phyloP scores from a whole-genome alignment of 2,113 vertebrate species.

The Percopsis transmontana region DNA sequence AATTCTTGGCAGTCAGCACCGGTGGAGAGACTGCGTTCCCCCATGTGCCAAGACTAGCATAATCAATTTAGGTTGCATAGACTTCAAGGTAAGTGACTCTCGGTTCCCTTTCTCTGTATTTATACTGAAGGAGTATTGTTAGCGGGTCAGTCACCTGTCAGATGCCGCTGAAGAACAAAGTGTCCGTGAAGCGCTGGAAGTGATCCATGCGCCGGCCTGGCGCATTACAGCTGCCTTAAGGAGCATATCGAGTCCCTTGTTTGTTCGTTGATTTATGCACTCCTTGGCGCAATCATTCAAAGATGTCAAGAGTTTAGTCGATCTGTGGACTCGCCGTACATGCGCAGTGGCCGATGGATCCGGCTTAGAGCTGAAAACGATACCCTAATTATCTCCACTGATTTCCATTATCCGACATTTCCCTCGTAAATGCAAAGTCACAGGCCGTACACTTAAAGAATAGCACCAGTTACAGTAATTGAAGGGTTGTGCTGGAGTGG shows the following conservation, averaged over 20 bases:
- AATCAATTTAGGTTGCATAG: neutral
- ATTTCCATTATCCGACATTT: conserved; percentile 2
- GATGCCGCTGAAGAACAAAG: neutral
- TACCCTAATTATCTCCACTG: conserved; percentile 15
- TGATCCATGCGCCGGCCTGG: neutral
- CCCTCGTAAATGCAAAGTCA: conserved; percentile 12
- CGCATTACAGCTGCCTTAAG: neutral
- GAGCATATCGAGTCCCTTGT: neutral
- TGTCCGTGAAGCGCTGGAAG: neutral
- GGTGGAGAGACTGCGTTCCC: conserved; percentile 8
- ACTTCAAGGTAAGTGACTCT: neutral
- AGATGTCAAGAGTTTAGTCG: neutral
- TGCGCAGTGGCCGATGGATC: conserved; percentile 22
- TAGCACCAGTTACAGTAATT: conserved; percentile 31
- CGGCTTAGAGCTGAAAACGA: conserved; percentile 10
- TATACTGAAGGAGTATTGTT: neutral
- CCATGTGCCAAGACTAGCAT: neutral
- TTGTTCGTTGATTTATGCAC: neutral
- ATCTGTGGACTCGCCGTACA: neutral
- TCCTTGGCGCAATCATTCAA: conserved; percentile 3
- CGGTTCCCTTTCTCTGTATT: neutral
- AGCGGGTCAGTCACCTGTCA: neutral
- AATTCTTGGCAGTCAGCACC: conserved; percentile 17
- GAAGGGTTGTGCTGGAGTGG: conserved; percentile 14
- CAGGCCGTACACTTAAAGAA: conserved; percentile 5